phyloP scores from a whole-genome alignment of 2,113 vertebrate species.

The Petrocephalus microphthalmus region DNA sequence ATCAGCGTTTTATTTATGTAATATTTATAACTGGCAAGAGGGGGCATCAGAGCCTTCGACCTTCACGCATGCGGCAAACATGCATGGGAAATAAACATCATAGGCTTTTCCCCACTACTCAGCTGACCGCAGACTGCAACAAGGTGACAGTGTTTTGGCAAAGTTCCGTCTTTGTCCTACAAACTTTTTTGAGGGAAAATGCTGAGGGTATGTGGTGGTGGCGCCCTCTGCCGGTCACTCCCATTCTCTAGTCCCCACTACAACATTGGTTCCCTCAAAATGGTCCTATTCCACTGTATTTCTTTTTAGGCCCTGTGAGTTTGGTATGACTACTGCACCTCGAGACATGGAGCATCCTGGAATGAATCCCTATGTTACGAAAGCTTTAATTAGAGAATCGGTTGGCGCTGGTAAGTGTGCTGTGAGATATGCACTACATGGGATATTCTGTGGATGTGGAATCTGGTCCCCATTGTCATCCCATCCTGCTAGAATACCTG shows the following conservation, averaged over 20 bases:
- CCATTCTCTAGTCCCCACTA: not conserved
- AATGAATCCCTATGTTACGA: not conserved
- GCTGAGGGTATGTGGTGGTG: not conserved
- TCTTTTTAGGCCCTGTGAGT: not conserved
- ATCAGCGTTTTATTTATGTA: conserved; percentile 1
- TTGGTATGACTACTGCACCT: not conserved
- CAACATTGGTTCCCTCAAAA: not conserved
- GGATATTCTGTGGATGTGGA: not conserved
- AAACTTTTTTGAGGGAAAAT: not conserved
- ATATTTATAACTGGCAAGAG: conserved; percentile 8
- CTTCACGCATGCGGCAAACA: not conserved
- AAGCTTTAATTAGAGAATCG: not conserved
- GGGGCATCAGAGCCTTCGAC: not conserved
- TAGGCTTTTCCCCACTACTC: not conserved
- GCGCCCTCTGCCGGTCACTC: not conserved
- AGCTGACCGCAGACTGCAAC: not conserved
- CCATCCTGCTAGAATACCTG: no score
- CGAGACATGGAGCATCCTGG: not conserved
- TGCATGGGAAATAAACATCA: not conserved
- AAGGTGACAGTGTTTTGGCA: not conserved
- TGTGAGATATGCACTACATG: not conserved
- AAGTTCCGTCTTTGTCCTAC: not conserved
- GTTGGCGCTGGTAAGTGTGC: not conserved
- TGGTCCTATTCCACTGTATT: not conserved
- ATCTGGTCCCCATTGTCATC: not conserved